phyloP scores from a whole-genome alignment of 2,797 vertebrate species.

The Rachycentron canadum region DNA sequence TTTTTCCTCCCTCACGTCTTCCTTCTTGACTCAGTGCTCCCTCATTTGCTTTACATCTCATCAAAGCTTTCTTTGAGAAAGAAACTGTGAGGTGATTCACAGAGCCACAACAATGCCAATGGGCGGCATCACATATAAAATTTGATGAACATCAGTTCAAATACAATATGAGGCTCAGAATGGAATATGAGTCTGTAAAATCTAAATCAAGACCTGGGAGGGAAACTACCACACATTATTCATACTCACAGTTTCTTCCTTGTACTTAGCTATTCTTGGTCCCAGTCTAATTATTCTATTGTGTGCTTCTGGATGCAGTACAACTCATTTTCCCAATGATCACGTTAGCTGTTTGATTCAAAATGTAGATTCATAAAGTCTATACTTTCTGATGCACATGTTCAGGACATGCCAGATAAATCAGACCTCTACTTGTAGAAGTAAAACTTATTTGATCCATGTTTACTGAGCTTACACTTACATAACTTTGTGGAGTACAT shows the following conservation, averaged over 20 bases:
- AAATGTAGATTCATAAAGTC: background rate
- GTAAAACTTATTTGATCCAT: background rate
- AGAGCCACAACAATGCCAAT: constrained; percentile 49
- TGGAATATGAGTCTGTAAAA: constrained; percentile 11
- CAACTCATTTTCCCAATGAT: background rate
- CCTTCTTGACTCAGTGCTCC: constrained; percentile 40
- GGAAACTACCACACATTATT: constrained; percentile 28
- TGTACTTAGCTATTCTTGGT: constrained; percentile 7
- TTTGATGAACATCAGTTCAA: constrained; percentile 28
- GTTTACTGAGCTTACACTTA: background rate
- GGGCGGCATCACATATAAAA: background rate
- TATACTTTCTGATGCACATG: background rate
- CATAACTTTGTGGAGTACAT: background rate
- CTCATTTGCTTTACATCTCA: constrained; percentile 38
- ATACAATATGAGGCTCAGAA: constrained; percentile 38
- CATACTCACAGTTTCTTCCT: background rate
- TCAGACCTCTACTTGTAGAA: background rate
- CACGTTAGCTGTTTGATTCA: background rate
- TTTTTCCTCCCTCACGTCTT: constrained; percentile 45
- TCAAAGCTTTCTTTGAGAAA: constrained; percentile 56
- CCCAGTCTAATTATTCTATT: background rate
- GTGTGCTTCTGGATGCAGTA: background rate
- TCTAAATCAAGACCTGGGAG: constrained; percentile 24
- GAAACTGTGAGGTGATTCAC: constrained; percentile 59
- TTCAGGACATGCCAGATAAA: background rate